phyloP scores from a whole-genome alignment of 2,113 vertebrate species.

The Polyodon spathula region DNA sequence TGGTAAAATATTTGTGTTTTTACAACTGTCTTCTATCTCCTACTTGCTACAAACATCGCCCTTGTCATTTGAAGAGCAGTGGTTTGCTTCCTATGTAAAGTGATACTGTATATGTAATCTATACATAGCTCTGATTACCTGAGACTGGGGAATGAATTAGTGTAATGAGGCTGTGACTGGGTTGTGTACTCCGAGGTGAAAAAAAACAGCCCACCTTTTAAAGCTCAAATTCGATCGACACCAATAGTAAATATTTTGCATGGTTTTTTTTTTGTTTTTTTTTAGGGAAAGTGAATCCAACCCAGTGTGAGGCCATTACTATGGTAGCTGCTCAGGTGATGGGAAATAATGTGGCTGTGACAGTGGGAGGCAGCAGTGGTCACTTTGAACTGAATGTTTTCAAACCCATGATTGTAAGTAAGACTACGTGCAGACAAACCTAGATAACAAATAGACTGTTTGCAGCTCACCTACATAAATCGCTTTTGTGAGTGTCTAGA shows the following conservation, averaged over 20 bases:
- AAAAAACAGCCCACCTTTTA: background rate
- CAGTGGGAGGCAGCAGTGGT: slow-evolving; percentile 87
- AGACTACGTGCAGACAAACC: background rate
- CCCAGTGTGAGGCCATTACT: slow-evolving; percentile 93
- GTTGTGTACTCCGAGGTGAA: background rate
- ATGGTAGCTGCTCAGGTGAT: slow-evolving; percentile 98
- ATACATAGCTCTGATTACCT: too few species aligned
- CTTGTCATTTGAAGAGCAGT: too few species aligned
- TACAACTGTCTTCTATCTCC: too few species aligned
- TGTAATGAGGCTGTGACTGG: too few species aligned
- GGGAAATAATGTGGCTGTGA: slow-evolving; percentile 91
- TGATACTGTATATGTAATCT: too few species aligned
- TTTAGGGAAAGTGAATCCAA: slow-evolving; percentile 93
- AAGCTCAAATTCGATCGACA: background rate
- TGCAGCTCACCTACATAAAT: background rate
- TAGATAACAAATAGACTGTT: background rate
- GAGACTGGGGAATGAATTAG: too few species aligned
- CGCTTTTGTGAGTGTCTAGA: too few species aligned
- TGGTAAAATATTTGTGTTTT: too few species aligned
- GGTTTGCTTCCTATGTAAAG: too few species aligned
- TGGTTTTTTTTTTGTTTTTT: background rate
- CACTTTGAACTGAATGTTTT: slow-evolving; percentile 98
- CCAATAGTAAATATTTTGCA: background rate
- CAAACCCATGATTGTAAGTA: slow-evolving; percentile 89
- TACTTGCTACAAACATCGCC: too few species aligned